Evolutionary conservation across 2,113 vertebrate species (phyloP).

Genomic region (Brienomyrus brachyistius): DNA sequence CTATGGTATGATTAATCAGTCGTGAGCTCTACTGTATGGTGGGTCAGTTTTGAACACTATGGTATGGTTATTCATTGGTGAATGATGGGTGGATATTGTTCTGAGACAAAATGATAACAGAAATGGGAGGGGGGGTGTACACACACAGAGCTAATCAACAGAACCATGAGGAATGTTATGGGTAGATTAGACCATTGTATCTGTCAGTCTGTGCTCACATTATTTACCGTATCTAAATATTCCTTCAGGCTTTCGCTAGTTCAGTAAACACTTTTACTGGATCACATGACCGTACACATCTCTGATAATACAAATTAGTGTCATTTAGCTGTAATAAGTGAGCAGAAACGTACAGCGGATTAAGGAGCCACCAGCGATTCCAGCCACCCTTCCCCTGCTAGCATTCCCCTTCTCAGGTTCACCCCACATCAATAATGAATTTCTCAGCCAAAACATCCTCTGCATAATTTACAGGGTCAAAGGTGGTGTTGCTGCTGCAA

Average conservation of each 20-base stretch:
- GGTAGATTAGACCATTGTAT: not conserved
- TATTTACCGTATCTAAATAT: not conserved
- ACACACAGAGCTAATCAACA: not conserved
- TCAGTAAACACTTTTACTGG: not conserved
- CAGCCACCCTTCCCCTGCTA: not conserved
- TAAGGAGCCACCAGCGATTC: not conserved
- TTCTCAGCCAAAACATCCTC: constrained; percentile 39
- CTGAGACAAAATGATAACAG: not conserved
- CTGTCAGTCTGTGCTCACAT: not conserved
- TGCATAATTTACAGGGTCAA: constrained; percentile 45
- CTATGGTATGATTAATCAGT: not conserved
- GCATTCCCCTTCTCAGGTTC: constrained; percentile 20
- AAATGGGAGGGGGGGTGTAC: not conserved
- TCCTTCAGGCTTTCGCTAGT: not conserved
- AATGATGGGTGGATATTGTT: not conserved
- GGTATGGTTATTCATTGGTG: not conserved
- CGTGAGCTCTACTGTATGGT: not conserved
- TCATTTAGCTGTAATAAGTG: not conserved
- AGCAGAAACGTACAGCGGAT: not conserved
- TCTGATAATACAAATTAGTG: not conserved
- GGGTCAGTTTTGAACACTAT: not conserved
- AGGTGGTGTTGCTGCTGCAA: constrained; percentile 29
- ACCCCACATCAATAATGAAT: constrained; percentile 43
- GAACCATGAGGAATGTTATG: not conserved
- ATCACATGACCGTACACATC: not conserved